Percentiles rank a stretch among this genome's conserved stretches.
Conservation (phyloP, 2,888 invertebrate genomes). For the Stenodema calcarata region DNA sequence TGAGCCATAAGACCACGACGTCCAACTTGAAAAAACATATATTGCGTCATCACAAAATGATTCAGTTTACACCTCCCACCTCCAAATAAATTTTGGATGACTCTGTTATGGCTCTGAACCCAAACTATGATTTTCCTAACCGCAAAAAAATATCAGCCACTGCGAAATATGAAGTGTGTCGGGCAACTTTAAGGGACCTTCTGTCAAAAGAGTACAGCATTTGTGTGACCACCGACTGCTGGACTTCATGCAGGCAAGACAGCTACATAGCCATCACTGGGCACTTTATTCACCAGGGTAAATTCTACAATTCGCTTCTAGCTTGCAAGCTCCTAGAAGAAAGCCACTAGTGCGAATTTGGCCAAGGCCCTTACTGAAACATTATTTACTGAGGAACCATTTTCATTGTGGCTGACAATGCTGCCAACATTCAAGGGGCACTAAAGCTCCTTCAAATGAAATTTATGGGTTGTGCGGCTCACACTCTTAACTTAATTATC, state of each 20-base stretch:
- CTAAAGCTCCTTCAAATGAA: not conserved
- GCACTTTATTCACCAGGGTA: not conserved
- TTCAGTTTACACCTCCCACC: not conserved
- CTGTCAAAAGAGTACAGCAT: not conserved
- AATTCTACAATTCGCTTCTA: not conserved
- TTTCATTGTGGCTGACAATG: not conserved
- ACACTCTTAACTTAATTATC: conserved; percentile 5
- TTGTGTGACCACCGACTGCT: conserved; percentile 39
- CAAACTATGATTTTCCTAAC: conserved; percentile 57
- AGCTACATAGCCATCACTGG: conserved; percentile 2
- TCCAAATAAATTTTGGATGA: not conserved
- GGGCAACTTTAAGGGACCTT: not conserved
- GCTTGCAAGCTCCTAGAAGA: not conserved
- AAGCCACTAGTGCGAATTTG: not conserved
- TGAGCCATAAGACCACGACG: conserved; percentile 37
- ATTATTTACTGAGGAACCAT: not conserved
- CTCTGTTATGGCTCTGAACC: conserved; percentile 56
- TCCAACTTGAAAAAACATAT: conserved; percentile 45
- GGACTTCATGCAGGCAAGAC: conserved; percentile 24
- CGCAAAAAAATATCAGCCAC: conserved; percentile 57
- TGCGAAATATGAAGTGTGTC: conserved; percentile 51
- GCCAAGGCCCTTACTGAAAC: not conserved
- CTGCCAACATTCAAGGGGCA: conserved; percentile 16
- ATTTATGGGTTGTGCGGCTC: conserved; percentile 3
- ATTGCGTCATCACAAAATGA: conserved; percentile 26